phyloP scores from a whole-genome alignment of 1,140 invertebrate genomes.

The Bombus vancouverensis region DNA sequence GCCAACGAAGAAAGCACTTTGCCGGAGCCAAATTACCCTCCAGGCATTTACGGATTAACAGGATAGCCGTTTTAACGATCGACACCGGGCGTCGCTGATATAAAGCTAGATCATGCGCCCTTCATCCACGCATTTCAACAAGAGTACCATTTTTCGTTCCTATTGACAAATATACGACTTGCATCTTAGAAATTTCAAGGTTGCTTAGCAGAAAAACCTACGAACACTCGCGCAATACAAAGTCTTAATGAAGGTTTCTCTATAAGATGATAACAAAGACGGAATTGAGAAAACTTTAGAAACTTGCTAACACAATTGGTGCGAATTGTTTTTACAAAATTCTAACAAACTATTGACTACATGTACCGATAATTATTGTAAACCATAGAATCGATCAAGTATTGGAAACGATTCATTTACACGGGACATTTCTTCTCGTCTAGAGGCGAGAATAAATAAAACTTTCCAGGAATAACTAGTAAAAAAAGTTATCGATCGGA shows the following conservation, averaged over 20 bases:
- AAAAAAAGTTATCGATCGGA: background rate
- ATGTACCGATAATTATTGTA: background rate
- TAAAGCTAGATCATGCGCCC: constrained; percentile 20
- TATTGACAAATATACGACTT: no score
- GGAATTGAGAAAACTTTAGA: background rate
- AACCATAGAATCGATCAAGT: background rate
- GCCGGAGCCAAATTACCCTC: constrained; percentile 57
- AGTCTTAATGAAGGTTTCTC: no score
- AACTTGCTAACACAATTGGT: background rate
- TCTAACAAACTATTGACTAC: no score
- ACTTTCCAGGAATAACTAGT: background rate
- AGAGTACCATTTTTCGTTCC: background rate
- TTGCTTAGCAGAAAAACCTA: no score
- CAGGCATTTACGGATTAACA: constrained; percentile 65
- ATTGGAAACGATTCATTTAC: background rate
- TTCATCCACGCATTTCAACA: background rate
- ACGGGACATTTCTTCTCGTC: background rate
- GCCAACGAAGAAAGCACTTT: constrained; percentile 64
- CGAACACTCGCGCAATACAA: no score
- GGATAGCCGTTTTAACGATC: constrained; percentile 61
- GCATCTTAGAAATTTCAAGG: no score
- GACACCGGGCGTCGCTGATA: constrained; percentile 29
- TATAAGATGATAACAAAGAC: background rate
- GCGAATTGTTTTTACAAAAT: no score
- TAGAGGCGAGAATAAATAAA: background rate